Evolutionary conservation across 2,888 invertebrate genomes (phyloP).

Genomic region (Xestobium rufovillosum): DNA sequence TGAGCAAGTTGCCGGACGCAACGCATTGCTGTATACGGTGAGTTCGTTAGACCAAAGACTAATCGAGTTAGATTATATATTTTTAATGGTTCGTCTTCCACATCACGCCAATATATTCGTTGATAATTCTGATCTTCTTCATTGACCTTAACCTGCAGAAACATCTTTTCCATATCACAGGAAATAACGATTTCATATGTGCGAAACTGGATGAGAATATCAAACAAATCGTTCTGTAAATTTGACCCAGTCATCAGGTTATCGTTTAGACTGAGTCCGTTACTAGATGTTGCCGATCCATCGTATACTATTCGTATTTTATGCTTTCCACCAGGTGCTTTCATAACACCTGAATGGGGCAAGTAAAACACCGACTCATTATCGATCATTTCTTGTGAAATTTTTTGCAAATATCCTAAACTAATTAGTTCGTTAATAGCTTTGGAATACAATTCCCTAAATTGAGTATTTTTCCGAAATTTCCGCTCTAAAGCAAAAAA

Average conservation of each 20-base stretch:
- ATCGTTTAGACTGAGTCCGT: slow-evolving; percentile 10
- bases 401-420: too few relatives aligned
- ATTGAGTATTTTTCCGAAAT: too few relatives aligned
- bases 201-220: slow-evolving; percentile 6
- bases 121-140: not conserved
- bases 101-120: too few relatives aligned
- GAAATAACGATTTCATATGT: slow-evolving; percentile 4
- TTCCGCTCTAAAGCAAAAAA: too few relatives aligned
- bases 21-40: slow-evolving; percentile 3
- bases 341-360: slow-evolving; percentile 5
- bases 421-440: too few relatives aligned
- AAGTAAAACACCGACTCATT: slow-evolving; percentile 8
- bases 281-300: slow-evolving; percentile 8
- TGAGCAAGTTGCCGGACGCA: slow-evolving; percentile 1
- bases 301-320: slow-evolving; percentile 9
- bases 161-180: slow-evolving; percentile 10
- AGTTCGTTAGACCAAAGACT: slow-evolving; percentile 2
- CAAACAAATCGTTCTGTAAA: slow-evolving; percentile 7
- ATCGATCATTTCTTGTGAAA: too few relatives aligned
- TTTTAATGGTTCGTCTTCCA: too few relatives aligned
- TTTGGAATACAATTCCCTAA: too few relatives aligned
- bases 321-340: too few relatives aligned
- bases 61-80: not conserved
- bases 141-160: slow-evolving; percentile 6
- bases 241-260: slow-evolving; percentile 8